Evolutionary conservation across 2,113 vertebrate genomes (phyloP).

Genomic region (Phyllostomus hastatus): DNA sequence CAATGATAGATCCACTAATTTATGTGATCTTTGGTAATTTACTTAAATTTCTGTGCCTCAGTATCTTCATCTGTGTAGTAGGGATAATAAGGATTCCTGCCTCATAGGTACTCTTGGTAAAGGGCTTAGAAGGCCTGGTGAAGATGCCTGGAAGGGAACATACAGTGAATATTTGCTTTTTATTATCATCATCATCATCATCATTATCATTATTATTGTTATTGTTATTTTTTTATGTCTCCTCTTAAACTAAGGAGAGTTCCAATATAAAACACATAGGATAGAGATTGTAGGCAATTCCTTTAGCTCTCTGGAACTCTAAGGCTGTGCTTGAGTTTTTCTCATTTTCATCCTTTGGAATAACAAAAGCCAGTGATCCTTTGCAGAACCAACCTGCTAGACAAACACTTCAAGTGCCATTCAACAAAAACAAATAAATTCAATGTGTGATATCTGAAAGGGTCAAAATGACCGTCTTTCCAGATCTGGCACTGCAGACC

Average conservation of each 20-base stretch:
- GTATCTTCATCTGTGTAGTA: background rate
- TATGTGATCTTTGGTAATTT: background rate
- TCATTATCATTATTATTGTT: background rate
- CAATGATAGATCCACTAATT: background rate
- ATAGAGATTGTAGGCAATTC: background rate
- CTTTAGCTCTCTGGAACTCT: background rate
- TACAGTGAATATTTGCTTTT: background rate
- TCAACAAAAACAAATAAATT: conserved; percentile 1
- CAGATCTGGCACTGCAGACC: background rate
- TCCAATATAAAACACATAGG: background rate
- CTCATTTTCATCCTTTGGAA: conserved; percentile 3
- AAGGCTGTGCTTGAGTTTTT: background rate
- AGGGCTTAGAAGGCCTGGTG: background rate
- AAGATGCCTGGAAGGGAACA: background rate
- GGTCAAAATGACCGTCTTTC: background rate
- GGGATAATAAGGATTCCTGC: background rate
- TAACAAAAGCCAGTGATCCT: background rate
- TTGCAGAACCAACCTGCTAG: background rate
- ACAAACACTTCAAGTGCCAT: background rate
- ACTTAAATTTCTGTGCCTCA: background rate
- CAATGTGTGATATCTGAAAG: background rate
- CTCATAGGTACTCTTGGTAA: background rate
- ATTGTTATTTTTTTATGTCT: background rate
- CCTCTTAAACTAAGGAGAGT: background rate
- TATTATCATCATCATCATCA: background rate